Percentiles rank a stretch among this genome's conserved stretches.
Evolutionary conservation across 1,140 invertebrate genomes (phyloP).

Genomic region (Popillia japonica): DNA sequence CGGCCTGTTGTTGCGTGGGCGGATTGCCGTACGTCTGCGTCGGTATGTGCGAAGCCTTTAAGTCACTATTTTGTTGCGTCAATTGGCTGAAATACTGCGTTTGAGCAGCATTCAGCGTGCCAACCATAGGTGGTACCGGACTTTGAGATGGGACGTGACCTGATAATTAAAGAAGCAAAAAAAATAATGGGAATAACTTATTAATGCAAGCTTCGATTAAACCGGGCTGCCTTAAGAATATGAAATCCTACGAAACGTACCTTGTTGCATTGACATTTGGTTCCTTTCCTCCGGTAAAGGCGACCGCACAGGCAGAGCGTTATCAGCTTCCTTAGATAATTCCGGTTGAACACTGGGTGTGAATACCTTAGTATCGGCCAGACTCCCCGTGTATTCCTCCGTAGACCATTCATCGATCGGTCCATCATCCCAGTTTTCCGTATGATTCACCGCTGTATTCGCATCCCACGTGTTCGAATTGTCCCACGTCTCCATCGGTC

Average conservation of each 20-base stretch:
- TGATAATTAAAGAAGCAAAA: background rate
- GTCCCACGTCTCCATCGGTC: constrained; percentile 65
- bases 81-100: constrained; percentile 76
- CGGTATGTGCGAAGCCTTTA: constrained; percentile 43
- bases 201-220: too few species aligned
- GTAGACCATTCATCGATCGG: constrained; percentile 90
- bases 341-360: constrained; percentile 70
- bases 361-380: constrained; percentile 95
- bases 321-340: constrained; percentile 34
- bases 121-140: constrained; percentile 55
- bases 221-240: background rate
- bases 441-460: constrained; percentile 51
- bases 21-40: constrained; percentile 18
- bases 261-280: constrained; percentile 26
- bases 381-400: constrained; percentile 91
- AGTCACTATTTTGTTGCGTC: constrained; percentile 65
- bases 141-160: constrained; percentile 52
- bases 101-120: constrained; percentile 71
- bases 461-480: constrained; percentile 57
- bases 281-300: constrained; percentile 34
- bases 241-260: background rate
- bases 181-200: too few species aligned
- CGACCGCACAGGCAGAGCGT: constrained; percentile 27
- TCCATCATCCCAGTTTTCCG: constrained; percentile 61
- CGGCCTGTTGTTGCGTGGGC: constrained; percentile 4